Evolutionary conservation across 2,113 vertebrate species (phyloP).

Genomic region (Corynorhinus townsendii): DNA sequence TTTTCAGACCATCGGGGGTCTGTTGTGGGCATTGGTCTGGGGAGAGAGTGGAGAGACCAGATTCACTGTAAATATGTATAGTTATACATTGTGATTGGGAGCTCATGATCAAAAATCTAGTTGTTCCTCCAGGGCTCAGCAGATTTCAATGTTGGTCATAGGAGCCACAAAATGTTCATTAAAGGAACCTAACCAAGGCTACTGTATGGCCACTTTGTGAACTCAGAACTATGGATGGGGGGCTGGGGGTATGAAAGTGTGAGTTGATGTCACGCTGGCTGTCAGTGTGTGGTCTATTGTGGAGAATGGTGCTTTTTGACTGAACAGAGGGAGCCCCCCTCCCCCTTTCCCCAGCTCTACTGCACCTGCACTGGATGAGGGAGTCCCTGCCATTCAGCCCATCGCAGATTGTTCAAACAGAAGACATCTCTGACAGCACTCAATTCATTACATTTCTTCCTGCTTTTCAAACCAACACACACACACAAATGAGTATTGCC

Average conservation of each 20-base stretch:
- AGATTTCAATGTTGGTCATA: slow-evolving; percentile 80
- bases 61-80: slow-evolving; percentile 37
- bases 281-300: slow-evolving; percentile 99
- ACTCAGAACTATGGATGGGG: slow-evolving; percentile 81
- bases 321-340: slow-evolving; percentile 82
- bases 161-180: slow-evolving; percentile 83
- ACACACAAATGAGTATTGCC: slow-evolving; percentile 80
- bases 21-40: background rate
- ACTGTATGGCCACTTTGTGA: slow-evolving; percentile 87
- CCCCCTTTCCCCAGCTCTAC: slow-evolving; percentile 82
- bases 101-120: slow-evolving; percentile 74
- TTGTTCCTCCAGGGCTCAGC: slow-evolving; percentile 69
- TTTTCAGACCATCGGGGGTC: slow-evolving; percentile 34
- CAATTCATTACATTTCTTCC: slow-evolving; percentile 92
- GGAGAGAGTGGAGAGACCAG: background rate
- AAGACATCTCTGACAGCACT: slow-evolving; percentile 93
- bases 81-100: slow-evolving; percentile 58
- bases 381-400: slow-evolving; percentile 94
- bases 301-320: slow-evolving; percentile 87
- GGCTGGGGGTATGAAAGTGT: slow-evolving; percentile 75
- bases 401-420: slow-evolving; percentile 85
- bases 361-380: slow-evolving; percentile 97
- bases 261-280: slow-evolving; percentile 95
- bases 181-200: slow-evolving; percentile 81
- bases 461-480: slow-evolving; percentile 86